These are phyloP conservation scores for Drymonia ruficornis DNA, from an alignment of 2,888 invertebrate species.

Conservation along the genomic window DNA sequence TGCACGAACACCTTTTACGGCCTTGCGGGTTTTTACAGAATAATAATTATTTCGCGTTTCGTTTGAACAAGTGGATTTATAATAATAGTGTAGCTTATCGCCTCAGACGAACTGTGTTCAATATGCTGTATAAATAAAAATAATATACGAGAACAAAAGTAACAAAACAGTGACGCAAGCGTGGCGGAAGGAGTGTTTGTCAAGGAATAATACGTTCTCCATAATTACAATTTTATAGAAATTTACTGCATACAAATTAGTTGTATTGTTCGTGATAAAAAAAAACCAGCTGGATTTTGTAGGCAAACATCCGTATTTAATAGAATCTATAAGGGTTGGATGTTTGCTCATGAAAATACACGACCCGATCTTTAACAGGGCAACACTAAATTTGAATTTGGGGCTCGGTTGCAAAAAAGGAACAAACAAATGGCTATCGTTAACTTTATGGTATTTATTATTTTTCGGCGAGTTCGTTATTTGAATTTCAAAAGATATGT, in stretches of 20 bases:
- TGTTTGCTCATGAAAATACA: constrained; percentile 5
- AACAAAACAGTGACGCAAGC: constrained; percentile 12
- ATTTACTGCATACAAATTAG: not conserved
- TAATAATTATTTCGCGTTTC: constrained; percentile 36
- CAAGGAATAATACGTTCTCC: constrained; percentile 9
- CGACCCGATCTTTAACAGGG: not conserved
- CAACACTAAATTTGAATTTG: constrained; percentile 1
- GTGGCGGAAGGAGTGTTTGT: constrained; percentile 16
- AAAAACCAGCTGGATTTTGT: not conserved
- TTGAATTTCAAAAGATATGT: not conserved
- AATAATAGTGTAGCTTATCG: constrained; percentile 21
- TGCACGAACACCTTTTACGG: constrained; percentile 41
- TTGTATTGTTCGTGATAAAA: not conserved
- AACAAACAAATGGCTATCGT: not conserved
- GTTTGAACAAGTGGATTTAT: constrained; percentile 54
- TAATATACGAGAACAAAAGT: constrained; percentile 19
- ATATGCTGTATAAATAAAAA: constrained; percentile 29
- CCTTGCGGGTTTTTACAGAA: constrained; percentile 55
- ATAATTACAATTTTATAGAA: not conserved
- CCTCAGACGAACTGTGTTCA: constrained; percentile 40
- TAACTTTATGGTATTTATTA: not conserved
- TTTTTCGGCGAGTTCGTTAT: not conserved
- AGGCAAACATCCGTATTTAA: not conserved
- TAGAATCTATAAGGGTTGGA: not conserved
- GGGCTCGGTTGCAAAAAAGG: not conserved